phyloP scores from a whole-genome alignment of 2,797 vertebrate genomes.

The Alauda arvensis region DNA sequence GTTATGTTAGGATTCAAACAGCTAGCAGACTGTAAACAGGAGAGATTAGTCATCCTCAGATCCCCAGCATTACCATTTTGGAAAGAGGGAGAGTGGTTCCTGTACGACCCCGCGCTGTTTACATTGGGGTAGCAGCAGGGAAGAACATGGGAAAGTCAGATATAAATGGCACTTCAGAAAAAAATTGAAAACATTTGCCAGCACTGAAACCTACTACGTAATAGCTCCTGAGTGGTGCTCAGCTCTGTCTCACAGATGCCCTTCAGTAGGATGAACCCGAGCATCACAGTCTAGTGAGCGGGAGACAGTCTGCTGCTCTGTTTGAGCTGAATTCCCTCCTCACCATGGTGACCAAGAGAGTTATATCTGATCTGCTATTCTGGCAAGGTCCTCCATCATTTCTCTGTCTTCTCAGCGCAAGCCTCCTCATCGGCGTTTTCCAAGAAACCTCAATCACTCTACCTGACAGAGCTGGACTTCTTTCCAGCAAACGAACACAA shows the following conservation, averaged over 20 bases:
- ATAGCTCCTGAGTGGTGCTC: constrained; percentile 18
- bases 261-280: constrained; percentile 37
- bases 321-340: constrained; percentile 41
- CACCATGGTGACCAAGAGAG: constrained; percentile 42
- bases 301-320: constrained; percentile 44
- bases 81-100: constrained; percentile 30
- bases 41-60: constrained; percentile 49
- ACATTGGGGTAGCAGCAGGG: constrained; percentile 15
- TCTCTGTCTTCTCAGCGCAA: constrained; percentile 20
- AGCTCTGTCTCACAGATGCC: constrained; percentile 28
- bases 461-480: constrained; percentile 4
- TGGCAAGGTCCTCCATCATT: constrained; percentile 15
- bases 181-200: constrained; percentile 42
- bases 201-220: not conserved
- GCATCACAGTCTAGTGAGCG: constrained; percentile 20
- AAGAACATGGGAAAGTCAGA: constrained; percentile 28
- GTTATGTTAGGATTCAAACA: constrained; percentile 49
- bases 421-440: constrained; percentile 35
- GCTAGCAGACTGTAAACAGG: constrained; percentile 53
- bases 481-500: constrained; percentile 10
- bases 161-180: constrained; percentile 7
- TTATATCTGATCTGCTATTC: constrained; percentile 36
- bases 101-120: not conserved
- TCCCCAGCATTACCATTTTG: constrained; percentile 28
- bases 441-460: constrained; percentile 47